These are phyloP conservation scores for Orchesellides sinensis DNA, from an alignment of 2,888 invertebrate genomes.

Conservation along the genomic window DNA sequence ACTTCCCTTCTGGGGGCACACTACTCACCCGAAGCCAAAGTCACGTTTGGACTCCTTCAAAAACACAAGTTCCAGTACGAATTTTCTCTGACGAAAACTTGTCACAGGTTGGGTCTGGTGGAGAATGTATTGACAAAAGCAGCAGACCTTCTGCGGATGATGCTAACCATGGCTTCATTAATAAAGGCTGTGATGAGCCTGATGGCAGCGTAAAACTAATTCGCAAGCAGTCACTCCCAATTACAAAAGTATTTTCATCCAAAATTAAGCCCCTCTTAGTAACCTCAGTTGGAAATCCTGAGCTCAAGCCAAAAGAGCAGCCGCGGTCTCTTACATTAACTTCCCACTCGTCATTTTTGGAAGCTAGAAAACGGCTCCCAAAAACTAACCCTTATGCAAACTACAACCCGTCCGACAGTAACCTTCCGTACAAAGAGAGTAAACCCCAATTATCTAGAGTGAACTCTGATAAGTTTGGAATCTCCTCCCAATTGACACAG, in stretches of 20 bases:
- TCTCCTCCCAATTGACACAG: constrained; percentile 15
- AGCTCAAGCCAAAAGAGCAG: constrained; percentile 13
- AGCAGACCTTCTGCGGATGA: neutral
- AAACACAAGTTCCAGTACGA: constrained; percentile 48
- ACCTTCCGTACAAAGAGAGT: constrained; percentile 32
- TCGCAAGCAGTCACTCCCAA: constrained; percentile 46
- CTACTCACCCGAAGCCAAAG: constrained; percentile 72
- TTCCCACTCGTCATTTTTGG: constrained; percentile 39
- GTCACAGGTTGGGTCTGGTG: constrained; percentile 45
- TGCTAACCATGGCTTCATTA: no score
- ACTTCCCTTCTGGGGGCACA: constrained; percentile 53
- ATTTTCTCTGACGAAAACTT: constrained; percentile 72
- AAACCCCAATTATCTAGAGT: constrained; percentile 3
- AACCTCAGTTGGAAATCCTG: neutral
- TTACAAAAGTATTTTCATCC: constrained; percentile 25
- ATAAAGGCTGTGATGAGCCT: constrained; percentile 47
- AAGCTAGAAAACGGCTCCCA: constrained; percentile 71
- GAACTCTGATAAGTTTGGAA: neutral
- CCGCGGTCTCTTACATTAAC: constrained; percentile 32
- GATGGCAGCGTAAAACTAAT: constrained; percentile 30
- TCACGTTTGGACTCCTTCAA: constrained; percentile 71
- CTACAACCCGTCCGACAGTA: constrained; percentile 54
- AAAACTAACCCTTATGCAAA: constrained; percentile 74
- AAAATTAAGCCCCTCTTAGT: neutral
- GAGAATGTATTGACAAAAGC: neutral